Percentiles rank a stretch among this genome's conserved stretches.
phyloP scores from a whole-genome alignment of 53 echinoderm and acorn worm species.

The Patiria pectinifera region DNA sequence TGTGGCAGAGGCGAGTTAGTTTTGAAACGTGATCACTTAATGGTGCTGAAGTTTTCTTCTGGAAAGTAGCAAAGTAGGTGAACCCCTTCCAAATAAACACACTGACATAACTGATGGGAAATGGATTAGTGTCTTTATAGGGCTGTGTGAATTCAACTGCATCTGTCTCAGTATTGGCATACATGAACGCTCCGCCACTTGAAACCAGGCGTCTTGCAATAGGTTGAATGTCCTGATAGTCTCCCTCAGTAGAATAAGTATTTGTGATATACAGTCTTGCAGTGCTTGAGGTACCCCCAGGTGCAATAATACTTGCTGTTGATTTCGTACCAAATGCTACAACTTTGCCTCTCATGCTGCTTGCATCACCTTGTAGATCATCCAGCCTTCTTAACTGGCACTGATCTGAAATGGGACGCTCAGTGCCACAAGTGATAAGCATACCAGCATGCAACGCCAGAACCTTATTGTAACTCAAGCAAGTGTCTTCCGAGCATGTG shows the following conservation, averaged over 20 bases:
- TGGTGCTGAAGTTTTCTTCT: background rate
- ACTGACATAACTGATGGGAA: slow-evolving; percentile 30
- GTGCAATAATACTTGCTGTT: slow-evolving; percentile 49
- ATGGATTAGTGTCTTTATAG: background rate
- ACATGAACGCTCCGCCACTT: background rate
- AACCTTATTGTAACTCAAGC: slow-evolving; percentile 51
- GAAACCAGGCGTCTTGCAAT: slow-evolving; percentile 6
- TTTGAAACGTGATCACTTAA: slow-evolving; percentile 18
- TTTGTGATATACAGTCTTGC: slow-evolving; percentile 36
- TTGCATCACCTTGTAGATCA: background rate
- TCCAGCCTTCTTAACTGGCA: slow-evolving; percentile 17
- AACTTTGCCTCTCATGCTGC: background rate
- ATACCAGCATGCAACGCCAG: slow-evolving; percentile 11
- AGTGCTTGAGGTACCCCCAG: background rate
- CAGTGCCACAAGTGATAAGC: slow-evolving; percentile 56
- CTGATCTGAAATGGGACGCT: background rate
- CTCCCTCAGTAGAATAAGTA: background rate
- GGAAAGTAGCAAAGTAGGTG: background rate
- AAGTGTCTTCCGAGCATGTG: background rate
- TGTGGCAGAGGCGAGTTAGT: slow-evolving; percentile 67
- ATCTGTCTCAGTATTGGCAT: background rate
- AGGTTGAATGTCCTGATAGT: background rate
- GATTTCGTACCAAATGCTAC: background rate
- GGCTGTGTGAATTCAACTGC: background rate
- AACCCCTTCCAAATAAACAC: background rate